Percentiles rank a stretch among this genome's conserved stretches.
Evolutionary conservation across 2,888 invertebrate genomes (phyloP).

Genomic region (Drosophila acutilabella): DNA sequence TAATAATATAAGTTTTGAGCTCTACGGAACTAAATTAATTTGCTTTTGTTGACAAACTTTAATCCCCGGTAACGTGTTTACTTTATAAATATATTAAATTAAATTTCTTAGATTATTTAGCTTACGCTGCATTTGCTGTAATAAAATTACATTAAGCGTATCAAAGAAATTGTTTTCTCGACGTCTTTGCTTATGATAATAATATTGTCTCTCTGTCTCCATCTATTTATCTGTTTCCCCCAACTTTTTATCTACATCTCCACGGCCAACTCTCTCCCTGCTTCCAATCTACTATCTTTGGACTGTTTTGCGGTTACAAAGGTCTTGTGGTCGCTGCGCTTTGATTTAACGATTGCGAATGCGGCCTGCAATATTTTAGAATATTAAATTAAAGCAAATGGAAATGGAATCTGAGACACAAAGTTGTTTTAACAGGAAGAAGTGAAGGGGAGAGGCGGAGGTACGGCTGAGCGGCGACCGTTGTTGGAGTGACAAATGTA

Average conservation of each 20-base stretch:
- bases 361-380: slow-evolving; percentile 73
- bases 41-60: too few relatives aligned
- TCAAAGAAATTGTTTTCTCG: slow-evolving; percentile 5
- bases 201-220: slow-evolving; percentile 27
- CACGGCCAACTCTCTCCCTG: neutral
- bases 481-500: slow-evolving; percentile 73
- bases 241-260: slow-evolving; percentile 3
- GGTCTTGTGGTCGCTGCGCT: slow-evolving; percentile 68
- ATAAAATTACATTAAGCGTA: slow-evolving; percentile 32
- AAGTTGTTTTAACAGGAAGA: neutral
- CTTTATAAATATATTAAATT: too few relatives aligned
- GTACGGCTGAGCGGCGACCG: slow-evolving; percentile 4
- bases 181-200: slow-evolving; percentile 51
- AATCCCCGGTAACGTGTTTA: too few relatives aligned
- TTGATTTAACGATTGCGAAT: slow-evolving; percentile 68
- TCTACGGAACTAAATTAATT: too few relatives aligned
- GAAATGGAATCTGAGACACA: slow-evolving; percentile 26
- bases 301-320: slow-evolving; percentile 62
- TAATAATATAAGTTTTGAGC: too few relatives aligned
- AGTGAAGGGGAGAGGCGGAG: too few relatives aligned
- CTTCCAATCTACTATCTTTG: neutral
- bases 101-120: too few relatives aligned
- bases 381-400: slow-evolving; percentile 76
- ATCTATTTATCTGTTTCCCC: slow-evolving; percentile 5
- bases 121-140: neutral